phyloP scores from a whole-genome alignment of 53 echinoderm and acorn worm species.

The Hippasteria phrygiana region DNA sequence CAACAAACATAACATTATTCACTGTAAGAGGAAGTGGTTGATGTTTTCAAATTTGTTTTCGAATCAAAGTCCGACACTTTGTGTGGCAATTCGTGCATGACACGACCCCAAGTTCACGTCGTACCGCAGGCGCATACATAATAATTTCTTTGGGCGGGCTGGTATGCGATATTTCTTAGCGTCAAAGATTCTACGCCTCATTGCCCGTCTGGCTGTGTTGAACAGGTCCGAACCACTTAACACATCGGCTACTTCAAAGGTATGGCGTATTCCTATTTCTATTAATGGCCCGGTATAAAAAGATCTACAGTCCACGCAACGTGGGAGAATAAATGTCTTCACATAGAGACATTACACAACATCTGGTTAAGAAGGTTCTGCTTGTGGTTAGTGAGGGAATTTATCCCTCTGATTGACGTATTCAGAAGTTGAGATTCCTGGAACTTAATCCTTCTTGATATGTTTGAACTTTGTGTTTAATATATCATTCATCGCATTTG shows the following conservation, averaged over 20 bases:
- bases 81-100: background rate
- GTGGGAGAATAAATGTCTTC: background rate
- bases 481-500: background rate
- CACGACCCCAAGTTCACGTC: background rate
- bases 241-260: slow-evolving; percentile 7
- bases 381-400: background rate
- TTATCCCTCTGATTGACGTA: background rate
- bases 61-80: background rate
- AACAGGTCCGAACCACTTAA: background rate
- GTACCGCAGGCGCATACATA: background rate
- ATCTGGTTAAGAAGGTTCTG: too few species aligned
- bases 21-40: background rate
- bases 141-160: background rate
- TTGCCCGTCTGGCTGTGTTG: background rate
- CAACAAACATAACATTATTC: too few species aligned
- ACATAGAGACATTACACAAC: too few species aligned
- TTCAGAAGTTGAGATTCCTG: background rate
- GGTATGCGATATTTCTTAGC: background rate
- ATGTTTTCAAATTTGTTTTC: slow-evolving; percentile 3
- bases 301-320: background rate
- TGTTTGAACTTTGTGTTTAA: background rate
- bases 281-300: too few species aligned
- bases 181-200: background rate
- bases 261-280: background rate
- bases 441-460: background rate